Conservation (phyloP, 2,888 invertebrate genomes). For the Azorinus chamasolen region DNA sequence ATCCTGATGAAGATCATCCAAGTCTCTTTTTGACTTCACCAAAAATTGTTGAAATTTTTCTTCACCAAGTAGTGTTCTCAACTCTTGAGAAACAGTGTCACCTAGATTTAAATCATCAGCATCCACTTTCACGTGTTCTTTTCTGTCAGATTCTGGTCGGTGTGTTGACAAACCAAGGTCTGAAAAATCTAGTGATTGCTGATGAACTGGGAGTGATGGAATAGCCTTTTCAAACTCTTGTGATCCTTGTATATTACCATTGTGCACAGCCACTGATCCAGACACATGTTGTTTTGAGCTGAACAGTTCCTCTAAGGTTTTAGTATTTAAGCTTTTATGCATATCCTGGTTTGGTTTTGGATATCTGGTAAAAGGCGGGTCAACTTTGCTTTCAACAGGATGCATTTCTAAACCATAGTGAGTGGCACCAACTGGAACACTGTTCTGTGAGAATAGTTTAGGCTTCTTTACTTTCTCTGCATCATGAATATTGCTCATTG, state of each 20-base stretch:
- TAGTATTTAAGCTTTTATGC: conserved; percentile 31
- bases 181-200: conserved; percentile 60
- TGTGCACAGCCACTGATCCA: conserved; percentile 12
- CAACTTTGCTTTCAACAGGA: too few species aligned
- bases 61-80: conserved; percentile 67
- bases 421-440: too few species aligned
- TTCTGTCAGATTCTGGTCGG: conserved; percentile 68
- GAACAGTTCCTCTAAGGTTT: conserved; percentile 59
- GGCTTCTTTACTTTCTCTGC: too few species aligned
- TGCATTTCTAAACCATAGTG: too few species aligned
- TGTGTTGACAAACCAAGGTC: conserved; percentile 78
- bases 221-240: conserved; percentile 50
- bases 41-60: conserved; percentile 75
- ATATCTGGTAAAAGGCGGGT: not conserved
- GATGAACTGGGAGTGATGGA: conserved; percentile 5
- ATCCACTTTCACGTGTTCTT: conserved; percentile 29
- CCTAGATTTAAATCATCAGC: conserved; percentile 61
- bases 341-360: not conserved
- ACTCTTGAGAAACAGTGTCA: conserved; percentile 61
- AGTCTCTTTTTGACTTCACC: conserved; percentile 70
- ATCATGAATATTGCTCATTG: too few species aligned
- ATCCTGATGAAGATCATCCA: conserved; percentile 68
- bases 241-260: conserved; percentile 44
- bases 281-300: conserved; percentile 49
- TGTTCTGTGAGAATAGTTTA: too few species aligned